Base-by-base conservation (phyloP, 2,888 invertebrate species). In the Seladonia tumulorum region DNA sequence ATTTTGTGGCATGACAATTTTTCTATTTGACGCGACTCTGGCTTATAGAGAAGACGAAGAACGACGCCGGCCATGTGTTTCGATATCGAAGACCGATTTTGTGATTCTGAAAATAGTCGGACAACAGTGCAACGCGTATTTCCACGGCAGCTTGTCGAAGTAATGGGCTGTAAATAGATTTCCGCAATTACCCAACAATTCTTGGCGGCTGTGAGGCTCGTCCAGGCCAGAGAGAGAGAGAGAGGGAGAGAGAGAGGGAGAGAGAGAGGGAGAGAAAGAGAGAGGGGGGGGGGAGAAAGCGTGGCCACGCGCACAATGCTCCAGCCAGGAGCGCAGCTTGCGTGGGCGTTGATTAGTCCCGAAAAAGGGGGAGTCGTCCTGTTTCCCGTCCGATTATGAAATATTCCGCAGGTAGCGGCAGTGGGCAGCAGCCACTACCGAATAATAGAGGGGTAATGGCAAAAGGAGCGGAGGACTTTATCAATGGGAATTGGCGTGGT, bases 401-500 rank as follows among this genome's bases (percentile, higher is more conserved):
- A 90, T 90, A 90, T 90, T 88, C 84, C 81, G 70, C 74, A 77
- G 81, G 79, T 79, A 74, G 75, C 71, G 42, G 76, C 76, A 57
- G n/a, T 57, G 63, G 63, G 29, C 29, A 63, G 63, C 57, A 80
- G 83, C 80, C 70, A 49, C 82, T 14, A 22, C 0, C 76, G 86
- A 90, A 90, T 90, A 90, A 90, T 90, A 89, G 90, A 76, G 90
- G 57, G 88, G 87, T 89, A 91, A 92, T 89, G 92, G 85, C 90
- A 91, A 92, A 93, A 93, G 92, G 91, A 83, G 72, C 81, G 86
- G 89, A 90, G 90, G 90, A 90, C 90, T 92, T 91, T 92, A 92
- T 93, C 93, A 93, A 93, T 93, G 91, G 90, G 92, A 93, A 93
- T 92, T 90, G 93, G 89, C 85, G 90, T 90, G 89, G 87, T 89